Base-by-base conservation (phyloP, 2,113 vertebrate species). In the Pithys albifrons region DNA sequence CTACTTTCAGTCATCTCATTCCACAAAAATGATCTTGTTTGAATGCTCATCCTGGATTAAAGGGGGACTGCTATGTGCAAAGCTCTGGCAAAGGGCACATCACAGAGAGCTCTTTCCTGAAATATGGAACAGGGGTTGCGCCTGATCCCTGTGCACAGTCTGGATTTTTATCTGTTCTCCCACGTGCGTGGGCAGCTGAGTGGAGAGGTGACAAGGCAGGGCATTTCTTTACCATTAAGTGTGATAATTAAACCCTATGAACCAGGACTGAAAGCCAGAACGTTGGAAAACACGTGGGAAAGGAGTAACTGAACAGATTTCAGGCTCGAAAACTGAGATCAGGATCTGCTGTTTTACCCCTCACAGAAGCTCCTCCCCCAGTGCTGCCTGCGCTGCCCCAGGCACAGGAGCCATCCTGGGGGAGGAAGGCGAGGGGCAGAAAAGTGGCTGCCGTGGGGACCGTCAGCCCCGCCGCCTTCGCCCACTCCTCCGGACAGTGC, bases 361-460 rank as follows among this genome's bases (percentile, higher is more conserved):
- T 25, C 29, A 2, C 29, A 39, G 33, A 11, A 16, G 17, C 22
- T 66, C 22, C 31, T 22, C 33, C 9, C 10, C 41, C 2, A 2
- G 19, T 2, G 1, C 27, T 23, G n/a, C 48, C 39, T 73, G 54
- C 49, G 15, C 37, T 52, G 39, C 17, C 57, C 45, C 35, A 2
- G 43, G 52, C n/a, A 5, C 43, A 19, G 33, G 28, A 75, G 23
- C n/a, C 5, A 23, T 12, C 12, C 31, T 0, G n/a, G n/a, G 31
- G 11, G 9, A 48, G 61, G 19, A 12, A 6, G 20, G 6, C 0
- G 0, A n/a, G 49, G 43, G 77, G 3, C n/a, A 61, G 48, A 5
- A 24, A 14, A 27, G 17, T 0, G 2, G 3, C 59, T 1, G 8
- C 10, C 7, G 0, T 4, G 46, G 31, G 22, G 4, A 4, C 33